These are phyloP conservation scores for Temnothorax nylanderi DNA, from an alignment of 1,140 invertebrate genomes.

Conservation along the genomic window DNA sequence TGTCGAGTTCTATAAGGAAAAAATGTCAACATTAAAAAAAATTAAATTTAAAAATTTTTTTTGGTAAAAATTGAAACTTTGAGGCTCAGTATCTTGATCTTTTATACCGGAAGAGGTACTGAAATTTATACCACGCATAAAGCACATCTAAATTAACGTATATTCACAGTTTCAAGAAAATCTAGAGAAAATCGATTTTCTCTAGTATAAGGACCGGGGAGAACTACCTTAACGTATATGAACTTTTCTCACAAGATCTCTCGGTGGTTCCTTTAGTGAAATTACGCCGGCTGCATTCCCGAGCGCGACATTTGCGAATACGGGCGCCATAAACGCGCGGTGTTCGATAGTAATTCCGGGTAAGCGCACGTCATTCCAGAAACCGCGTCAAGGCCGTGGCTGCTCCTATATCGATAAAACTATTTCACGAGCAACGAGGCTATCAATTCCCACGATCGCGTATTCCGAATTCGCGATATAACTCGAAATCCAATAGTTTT, in stretches of 20 bases:
- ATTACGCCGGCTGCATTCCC: conserved; percentile 8
- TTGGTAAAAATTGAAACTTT: no score
- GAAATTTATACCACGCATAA: no score
- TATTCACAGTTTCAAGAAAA: no score
- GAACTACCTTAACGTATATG: no score
- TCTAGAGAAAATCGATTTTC: no score
- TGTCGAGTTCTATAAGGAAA: no score
- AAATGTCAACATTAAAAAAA: no score
- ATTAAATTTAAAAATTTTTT: no score
- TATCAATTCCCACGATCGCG: not conserved
- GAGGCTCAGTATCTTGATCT: no score
- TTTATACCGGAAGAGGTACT: no score
- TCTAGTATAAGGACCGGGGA: no score
- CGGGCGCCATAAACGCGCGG: conserved; percentile 1
- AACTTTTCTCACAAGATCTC: not conserved
- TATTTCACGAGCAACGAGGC: not conserved
- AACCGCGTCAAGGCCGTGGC: conserved; percentile 21
- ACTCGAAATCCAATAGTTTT: not conserved
- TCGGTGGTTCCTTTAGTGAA: not conserved
- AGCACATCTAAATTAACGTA: no score
- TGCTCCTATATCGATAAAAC: not conserved
- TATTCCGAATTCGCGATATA: not conserved
- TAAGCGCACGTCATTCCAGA: not conserved
- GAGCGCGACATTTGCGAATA: not conserved
- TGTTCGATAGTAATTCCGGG: conserved; percentile 25